Base-by-base conservation (phyloP, 2,797 vertebrate genomes). In the Xerus rutilus region DNA sequence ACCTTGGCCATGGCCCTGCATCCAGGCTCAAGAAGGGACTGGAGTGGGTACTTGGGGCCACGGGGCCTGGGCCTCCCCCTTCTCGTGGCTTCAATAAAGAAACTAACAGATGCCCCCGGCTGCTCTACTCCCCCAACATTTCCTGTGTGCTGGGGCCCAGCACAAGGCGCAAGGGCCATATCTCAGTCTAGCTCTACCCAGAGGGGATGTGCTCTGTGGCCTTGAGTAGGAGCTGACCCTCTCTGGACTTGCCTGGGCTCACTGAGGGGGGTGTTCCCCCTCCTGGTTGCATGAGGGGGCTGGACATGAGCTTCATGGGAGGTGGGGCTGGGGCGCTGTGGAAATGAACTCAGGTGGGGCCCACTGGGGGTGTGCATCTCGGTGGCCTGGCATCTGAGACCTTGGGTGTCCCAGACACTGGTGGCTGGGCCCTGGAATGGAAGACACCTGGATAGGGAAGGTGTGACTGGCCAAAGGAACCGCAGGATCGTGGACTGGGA, bases 61-160 rank as follows among this genome's bases (percentile, higher is more conserved):
- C 1, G 0, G 4, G 57, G 17, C 28, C 43, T 6, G 7, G 0
- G 11, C 18, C 20, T 10, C 23, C 25, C 11, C 21, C 62, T 67
- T 30, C 5, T 0, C 10, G n/a, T 9, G 0, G 8, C 32, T 73
- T 92, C 78, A 97, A 96, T 97, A 97, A 97, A 97, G 82, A 82
- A 49, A 20, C 15, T 8, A 52, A 35, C 35, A 2, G 5, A 20
- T 64, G 4, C 28, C 15, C 62, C 32, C 77, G 54, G 43, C n/a
- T n/a, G 54, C 14, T 8, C 59, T 21, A 6, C 25, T 8, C 6
- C 35, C 15, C 0, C 6, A 7, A 7, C 30, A n/a, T n/a, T 79
- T n/a, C 65, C 64, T 49, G 0, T 1, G 35, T 15, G 43, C 54
- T 8, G 35, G 0, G 32, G 43, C 77, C 57, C 14, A 23, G 67